phyloP scores from a whole-genome alignment of 53 echinoderm and acorn worm genomes.

The Paracentrotus lividus region DNA sequence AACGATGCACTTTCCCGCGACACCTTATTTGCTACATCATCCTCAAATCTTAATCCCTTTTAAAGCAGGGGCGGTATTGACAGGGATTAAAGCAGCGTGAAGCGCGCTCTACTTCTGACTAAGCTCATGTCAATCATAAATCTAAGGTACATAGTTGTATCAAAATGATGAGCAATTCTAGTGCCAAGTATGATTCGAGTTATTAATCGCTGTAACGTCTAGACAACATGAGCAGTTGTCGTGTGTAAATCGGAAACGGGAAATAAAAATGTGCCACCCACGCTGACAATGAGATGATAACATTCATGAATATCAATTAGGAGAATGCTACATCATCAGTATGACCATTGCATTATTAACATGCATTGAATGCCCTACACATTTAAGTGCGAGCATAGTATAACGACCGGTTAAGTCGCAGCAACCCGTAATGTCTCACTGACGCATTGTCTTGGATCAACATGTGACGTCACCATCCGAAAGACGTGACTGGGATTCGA shows the following conservation, averaged over 20 bases:
- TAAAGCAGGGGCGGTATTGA: not conserved
- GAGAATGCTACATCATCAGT: not conserved
- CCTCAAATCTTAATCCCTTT: not conserved
- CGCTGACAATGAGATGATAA: conserved; percentile 25
- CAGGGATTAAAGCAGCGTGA: not conserved
- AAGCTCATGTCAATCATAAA: conserved; percentile 8
- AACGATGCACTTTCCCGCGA: conserved; percentile 36
- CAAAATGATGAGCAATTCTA: conserved; percentile 40
- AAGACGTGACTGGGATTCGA: no score
- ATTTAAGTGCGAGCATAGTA: not conserved
- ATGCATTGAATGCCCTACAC: not conserved
- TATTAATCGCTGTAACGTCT: conserved; percentile 29
- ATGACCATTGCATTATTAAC: not conserved
- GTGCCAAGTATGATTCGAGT: not conserved
- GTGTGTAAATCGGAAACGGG: conserved; percentile 3
- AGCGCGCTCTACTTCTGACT: not conserved
- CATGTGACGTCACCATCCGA: no score
- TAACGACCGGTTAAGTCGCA: no score
- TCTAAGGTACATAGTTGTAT: conserved; percentile 15
- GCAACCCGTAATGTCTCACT: no score
- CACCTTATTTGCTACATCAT: not conserved
- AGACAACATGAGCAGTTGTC: conserved; percentile 15
- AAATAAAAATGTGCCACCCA: conserved; percentile 36
- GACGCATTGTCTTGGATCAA: no score
- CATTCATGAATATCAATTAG: not conserved